Evolutionary conservation across 2,888 invertebrate species (phyloP).

Genomic region (Galerucella nymphaeae): DNA sequence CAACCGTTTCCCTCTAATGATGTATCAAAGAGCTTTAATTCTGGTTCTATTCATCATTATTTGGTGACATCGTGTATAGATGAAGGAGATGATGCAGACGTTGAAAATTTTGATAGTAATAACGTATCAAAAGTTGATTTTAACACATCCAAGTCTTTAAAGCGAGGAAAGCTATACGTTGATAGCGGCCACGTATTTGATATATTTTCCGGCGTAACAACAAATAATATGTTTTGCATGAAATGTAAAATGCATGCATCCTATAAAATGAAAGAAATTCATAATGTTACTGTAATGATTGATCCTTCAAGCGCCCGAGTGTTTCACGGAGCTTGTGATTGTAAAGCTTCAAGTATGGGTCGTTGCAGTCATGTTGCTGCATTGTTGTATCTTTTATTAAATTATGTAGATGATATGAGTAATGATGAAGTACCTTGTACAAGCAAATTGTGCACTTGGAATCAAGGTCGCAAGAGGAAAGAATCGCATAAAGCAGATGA

Average conservation of each 20-base stretch:
- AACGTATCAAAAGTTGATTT: no score
- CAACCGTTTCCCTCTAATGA: no score
- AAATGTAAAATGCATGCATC: slow-evolving; percentile 5
- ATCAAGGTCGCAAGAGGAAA: slow-evolving; percentile 18
- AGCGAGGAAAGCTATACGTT: slow-evolving; percentile 7
- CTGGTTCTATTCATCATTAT: no score
- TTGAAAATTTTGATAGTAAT: slow-evolving; percentile 13
- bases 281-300: slow-evolving; percentile 13
- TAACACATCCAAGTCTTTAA: background rate
- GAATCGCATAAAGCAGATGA: slow-evolving; percentile 8
- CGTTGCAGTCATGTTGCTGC: slow-evolving; percentile 12
- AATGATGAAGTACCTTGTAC: background rate
- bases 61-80: no score
- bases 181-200: slow-evolving; percentile 16
- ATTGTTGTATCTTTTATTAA: slow-evolving; percentile 6
- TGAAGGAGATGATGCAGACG: background rate
- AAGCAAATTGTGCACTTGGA: slow-evolving; percentile 17
- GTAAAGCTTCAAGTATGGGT: slow-evolving; percentile 11
- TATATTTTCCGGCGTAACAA: background rate
- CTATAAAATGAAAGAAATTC: slow-evolving; percentile 11
- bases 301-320: background rate
- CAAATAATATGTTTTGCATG: slow-evolving; percentile 10
- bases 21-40: no score
- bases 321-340: background rate
- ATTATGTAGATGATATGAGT: slow-evolving; percentile 1